Conservation (phyloP, 1,140 invertebrate species). For the Globodera rostochiensis region DNA sequence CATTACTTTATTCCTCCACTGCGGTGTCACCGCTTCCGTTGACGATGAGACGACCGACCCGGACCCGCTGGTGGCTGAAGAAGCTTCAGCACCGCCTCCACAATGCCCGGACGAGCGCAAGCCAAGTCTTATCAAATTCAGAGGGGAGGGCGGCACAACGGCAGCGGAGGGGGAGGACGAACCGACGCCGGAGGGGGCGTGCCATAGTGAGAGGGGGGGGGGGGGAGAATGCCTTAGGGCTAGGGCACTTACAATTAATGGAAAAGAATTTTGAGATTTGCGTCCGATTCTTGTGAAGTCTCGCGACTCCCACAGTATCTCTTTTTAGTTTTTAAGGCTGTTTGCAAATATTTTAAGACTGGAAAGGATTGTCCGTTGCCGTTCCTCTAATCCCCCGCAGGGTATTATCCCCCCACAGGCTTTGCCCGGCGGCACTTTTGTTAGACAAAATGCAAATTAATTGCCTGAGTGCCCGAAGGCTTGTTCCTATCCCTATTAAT, state of each 20-base stretch:
- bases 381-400: neutral
- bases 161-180: neutral
- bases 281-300: too few relatives aligned
- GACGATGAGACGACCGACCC: constrained; percentile 5
- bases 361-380: neutral
- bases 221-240: too few relatives aligned
- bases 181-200: neutral
- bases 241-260: too few relatives aligned
- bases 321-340: too few relatives aligned
- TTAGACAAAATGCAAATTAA: neutral
- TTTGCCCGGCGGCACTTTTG: neutral
- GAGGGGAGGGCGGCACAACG: neutral
- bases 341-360: too few relatives aligned
- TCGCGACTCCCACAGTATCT: too few relatives aligned
- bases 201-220: neutral
- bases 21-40: neutral
- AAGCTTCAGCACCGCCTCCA: neutral
- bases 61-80: constrained; percentile 1
- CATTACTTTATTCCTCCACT: too few relatives aligned
- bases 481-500: too few relatives aligned
- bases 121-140: neutral
- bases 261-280: too few relatives aligned
- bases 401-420: neutral
- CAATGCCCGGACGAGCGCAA: neutral
- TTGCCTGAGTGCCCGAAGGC: too few relatives aligned